Conservation (phyloP, 2,113 vertebrate species). For the Chlamydotis undulata region DNA sequence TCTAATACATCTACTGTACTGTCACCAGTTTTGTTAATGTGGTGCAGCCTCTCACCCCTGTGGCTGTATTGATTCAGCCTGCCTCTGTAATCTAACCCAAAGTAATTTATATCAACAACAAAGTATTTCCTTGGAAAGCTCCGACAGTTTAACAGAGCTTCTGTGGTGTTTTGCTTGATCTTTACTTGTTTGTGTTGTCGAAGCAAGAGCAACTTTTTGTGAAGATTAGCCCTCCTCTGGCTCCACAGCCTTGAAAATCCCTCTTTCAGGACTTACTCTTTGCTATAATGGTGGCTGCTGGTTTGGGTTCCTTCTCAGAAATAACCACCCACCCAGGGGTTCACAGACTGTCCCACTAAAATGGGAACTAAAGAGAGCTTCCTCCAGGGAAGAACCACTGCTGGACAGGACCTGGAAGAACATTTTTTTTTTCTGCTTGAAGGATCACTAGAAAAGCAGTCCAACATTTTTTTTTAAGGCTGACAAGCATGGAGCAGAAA, state of each 20-base stretch:
- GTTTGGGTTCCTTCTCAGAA: background rate
- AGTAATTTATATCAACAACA: background rate
- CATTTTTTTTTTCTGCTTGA: background rate
- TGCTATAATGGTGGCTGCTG: background rate
- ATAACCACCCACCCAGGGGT: rapidly evolving
- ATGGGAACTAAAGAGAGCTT: background rate
- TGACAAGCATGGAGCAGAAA: background rate
- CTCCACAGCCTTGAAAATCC: background rate
- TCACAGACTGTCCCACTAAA: background rate
- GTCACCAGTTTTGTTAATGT: background rate
- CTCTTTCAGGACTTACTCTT: rapidly evolving
- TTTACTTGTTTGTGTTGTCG: background rate
- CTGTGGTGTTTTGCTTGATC: background rate
- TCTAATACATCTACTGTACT: background rate
- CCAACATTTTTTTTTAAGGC: background rate
- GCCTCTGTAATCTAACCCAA: background rate
- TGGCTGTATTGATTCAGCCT: background rate
- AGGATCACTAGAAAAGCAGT: background rate
- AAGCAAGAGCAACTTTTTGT: background rate
- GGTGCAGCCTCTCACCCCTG: background rate
- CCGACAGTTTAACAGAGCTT: background rate
- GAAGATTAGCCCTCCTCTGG: background rate
- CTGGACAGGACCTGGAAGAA: background rate
- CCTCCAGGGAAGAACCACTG: background rate
- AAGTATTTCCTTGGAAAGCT: background rate